These are phyloP conservation scores for Ligdia adustata DNA, from an alignment of 2,888 invertebrate genomes.

Conservation along the genomic window DNA sequence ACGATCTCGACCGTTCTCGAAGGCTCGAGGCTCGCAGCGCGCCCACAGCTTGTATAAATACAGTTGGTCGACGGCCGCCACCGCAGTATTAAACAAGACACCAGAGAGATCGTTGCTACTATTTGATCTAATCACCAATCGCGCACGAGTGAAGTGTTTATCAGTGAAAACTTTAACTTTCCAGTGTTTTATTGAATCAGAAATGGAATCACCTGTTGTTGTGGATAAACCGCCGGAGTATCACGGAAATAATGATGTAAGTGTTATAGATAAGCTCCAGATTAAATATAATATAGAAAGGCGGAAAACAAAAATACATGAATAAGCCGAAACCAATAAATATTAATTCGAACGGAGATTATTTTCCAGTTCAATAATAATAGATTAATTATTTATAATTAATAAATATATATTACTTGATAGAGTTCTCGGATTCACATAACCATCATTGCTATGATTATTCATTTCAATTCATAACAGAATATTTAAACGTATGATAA, in stretches of 20 bases:
- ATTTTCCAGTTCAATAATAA: not conserved
- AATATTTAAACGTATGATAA: too few relatives aligned
- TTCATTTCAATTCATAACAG: too few relatives aligned
- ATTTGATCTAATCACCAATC: slow-evolving; percentile 44
- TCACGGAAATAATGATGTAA: slow-evolving; percentile 82
- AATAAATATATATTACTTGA: too few relatives aligned
- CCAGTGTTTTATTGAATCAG: slow-evolving; percentile 60
- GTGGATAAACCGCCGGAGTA: slow-evolving; percentile 85
- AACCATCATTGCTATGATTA: too few relatives aligned
- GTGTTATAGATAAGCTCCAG: slow-evolving; percentile 40
- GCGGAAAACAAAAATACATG: slow-evolving; percentile 9
- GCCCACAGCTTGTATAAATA: slow-evolving; percentile 67
- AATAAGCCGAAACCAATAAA: not conserved
- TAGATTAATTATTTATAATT: too few relatives aligned
- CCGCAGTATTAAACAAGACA: slow-evolving; percentile 67
- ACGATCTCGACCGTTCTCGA: slow-evolving; percentile 56
- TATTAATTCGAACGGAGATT: not conserved
- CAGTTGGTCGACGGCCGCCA: slow-evolving; percentile 45
- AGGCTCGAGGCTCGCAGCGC: slow-evolving; percentile 53
- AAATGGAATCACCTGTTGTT: slow-evolving; percentile 86
- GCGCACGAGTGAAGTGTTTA: slow-evolving; percentile 61
- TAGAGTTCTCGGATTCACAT: too few relatives aligned
- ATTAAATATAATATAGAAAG: slow-evolving; percentile 4
- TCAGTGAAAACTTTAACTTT: slow-evolving; percentile 70
- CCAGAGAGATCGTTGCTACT: slow-evolving; percentile 51